phyloP scores from a whole-genome alignment of 1,140 invertebrate genomes.

The Brachionus rubens region DNA sequence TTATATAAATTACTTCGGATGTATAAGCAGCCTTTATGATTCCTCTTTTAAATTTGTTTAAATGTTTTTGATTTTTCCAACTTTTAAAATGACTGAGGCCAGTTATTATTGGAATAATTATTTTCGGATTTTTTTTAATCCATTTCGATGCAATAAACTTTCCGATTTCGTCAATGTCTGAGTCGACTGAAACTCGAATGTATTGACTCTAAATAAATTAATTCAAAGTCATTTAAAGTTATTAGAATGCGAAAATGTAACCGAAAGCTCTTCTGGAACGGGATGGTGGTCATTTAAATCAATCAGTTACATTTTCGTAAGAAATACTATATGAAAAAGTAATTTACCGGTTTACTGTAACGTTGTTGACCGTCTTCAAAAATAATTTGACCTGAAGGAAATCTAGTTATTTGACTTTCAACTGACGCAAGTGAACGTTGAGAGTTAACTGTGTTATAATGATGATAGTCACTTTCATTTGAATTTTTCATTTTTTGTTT shows the following conservation, averaged over 20 bases:
- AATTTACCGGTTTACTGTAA: background rate
- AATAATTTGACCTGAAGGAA: background rate
- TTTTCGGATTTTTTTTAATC: slow-evolving; percentile 27
- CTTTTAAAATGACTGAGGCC: slow-evolving; percentile 18
- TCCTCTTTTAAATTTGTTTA: slow-evolving; percentile 32
- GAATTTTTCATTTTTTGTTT: background rate
- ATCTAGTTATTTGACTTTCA: background rate
- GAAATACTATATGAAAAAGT: background rate
- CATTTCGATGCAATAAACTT: background rate
- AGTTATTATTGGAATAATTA: slow-evolving; percentile 15
- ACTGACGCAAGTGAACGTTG: background rate
- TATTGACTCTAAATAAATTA: background rate
- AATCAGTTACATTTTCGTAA: too few relatives aligned
- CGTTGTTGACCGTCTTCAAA: slow-evolving; percentile 28
- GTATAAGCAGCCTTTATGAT: slow-evolving; percentile 14
- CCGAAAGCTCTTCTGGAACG: too few relatives aligned
- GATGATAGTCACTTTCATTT: background rate
- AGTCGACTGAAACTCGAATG: background rate
- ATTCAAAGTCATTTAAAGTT: too few relatives aligned
- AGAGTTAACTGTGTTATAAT: background rate
- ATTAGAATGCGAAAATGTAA: too few relatives aligned
- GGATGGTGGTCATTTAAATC: too few relatives aligned
- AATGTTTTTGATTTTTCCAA: slow-evolving; percentile 35
- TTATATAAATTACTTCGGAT: slow-evolving; percentile 21
- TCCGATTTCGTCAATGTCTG: slow-evolving; percentile 1